Percentiles rank a stretch among this genome's conserved stretches.
Evolutionary conservation across 1,140 invertebrate species (phyloP).

Genomic region (Sarcophaga peregrina): DNA sequence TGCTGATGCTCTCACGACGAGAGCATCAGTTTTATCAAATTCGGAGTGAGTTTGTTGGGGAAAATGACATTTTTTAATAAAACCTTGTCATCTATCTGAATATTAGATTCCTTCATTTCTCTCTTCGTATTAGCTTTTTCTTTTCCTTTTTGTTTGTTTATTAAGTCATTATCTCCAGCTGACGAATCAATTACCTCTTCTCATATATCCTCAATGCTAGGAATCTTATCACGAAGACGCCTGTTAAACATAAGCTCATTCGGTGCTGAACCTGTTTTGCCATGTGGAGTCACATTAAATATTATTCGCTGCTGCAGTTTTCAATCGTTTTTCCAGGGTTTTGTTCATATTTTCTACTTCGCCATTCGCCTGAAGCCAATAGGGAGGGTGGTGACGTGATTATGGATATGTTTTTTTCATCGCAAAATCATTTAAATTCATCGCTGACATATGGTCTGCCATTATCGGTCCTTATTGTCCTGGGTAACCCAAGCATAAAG

Average conservation of each 20-base stretch:
- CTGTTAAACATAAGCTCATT: conserved; percentile 47
- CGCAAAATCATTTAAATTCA: conserved; percentile 26
- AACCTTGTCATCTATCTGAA: conserved; percentile 16
- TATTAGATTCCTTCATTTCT: too few species aligned
- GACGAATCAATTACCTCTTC: conserved; percentile 39
- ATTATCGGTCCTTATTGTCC: conserved; percentile 27
- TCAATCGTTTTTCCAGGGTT: conserved; percentile 24
- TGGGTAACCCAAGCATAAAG: too few species aligned
- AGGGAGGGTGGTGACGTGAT: conserved; percentile 46
- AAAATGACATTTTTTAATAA: conserved; percentile 27
- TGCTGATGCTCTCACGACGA: too few species aligned
- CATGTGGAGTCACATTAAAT: conserved; percentile 47
- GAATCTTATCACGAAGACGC: conserved; percentile 46
- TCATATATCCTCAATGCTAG: conserved; percentile 43
- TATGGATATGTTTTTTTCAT: conserved; percentile 19
- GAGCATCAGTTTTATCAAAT: conserved; percentile 33
- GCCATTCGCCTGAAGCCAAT: conserved; percentile 51
- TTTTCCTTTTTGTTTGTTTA: too few species aligned
- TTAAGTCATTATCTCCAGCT: conserved; percentile 40
- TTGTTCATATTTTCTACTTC: conserved; percentile 46
- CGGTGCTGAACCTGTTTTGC: conserved; percentile 44
- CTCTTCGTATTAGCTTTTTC: too few species aligned
- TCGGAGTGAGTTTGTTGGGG: conserved; percentile 27
- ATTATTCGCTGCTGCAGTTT: conserved; percentile 18
- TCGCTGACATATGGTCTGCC: conserved; percentile 30